Evolutionary conservation across 2,113 vertebrate species (phyloP).

Genomic region (Gobius niger): DNA sequence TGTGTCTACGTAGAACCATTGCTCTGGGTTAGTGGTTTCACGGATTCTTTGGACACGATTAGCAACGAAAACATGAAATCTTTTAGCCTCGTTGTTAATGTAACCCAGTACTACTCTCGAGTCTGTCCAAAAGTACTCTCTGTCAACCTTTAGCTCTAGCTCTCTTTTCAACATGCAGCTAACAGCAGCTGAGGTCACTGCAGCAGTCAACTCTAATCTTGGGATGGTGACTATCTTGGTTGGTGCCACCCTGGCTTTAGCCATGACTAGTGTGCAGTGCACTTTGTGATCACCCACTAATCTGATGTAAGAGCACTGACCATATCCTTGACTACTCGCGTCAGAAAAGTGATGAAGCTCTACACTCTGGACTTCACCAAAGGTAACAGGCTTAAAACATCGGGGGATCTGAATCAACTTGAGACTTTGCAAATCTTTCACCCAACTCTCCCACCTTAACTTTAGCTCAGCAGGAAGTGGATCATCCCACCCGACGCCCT

Average conservation of each 20-base stretch:
- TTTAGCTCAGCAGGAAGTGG: background rate
- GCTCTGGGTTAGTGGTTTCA: no score
- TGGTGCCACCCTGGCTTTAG: background rate
- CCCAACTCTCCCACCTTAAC: background rate
- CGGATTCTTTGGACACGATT: no score
- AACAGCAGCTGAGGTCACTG: background rate
- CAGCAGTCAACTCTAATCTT: background rate
- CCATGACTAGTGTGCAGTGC: background rate
- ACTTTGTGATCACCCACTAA: background rate
- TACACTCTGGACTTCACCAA: background rate
- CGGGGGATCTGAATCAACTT: background rate
- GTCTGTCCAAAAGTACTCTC: background rate
- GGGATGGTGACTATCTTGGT: background rate
- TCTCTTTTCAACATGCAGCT: background rate
- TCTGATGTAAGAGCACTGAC: slow-evolving; percentile 20
- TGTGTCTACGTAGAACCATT: no score
- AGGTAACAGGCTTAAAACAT: slow-evolving; percentile 1
- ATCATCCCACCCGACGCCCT: background rate
- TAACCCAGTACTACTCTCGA: background rate
- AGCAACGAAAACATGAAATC: no score
- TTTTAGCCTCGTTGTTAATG: no score
- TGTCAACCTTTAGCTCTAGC: background rate
- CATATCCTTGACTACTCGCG: slow-evolving; percentile 10
- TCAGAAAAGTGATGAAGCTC: slow-evolving; percentile 26
- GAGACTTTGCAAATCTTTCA: background rate